A percentile compares a stretch with the other conserved stretches of the same genome.
These are phyloP conservation scores for Ibidorhyncha struthersii DNA, from an alignment of 2,113 vertebrate genomes.

Conservation along the genomic window DNA sequence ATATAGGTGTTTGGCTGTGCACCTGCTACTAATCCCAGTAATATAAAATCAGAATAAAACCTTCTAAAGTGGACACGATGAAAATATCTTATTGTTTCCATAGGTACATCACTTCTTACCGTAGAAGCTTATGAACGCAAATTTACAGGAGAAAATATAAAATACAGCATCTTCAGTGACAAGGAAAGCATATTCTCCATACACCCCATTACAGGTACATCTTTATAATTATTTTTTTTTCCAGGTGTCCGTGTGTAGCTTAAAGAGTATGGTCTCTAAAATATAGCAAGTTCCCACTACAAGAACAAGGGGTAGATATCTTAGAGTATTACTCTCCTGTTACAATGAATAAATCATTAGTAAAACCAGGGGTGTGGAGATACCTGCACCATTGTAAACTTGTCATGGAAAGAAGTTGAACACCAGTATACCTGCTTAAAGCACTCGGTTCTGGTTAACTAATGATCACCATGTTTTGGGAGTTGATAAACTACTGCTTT, in stretches of 20 bases:
- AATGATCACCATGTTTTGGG: not conserved
- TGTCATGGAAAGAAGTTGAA: not conserved
- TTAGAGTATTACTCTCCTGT: not conserved
- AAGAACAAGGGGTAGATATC: not conserved
- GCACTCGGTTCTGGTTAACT: not conserved
- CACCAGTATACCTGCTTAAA: not conserved
- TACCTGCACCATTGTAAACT: not conserved
- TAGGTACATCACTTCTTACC: slow-evolving; percentile 85
- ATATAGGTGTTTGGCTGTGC: not conserved
- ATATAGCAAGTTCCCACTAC: not conserved
- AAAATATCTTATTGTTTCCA: not conserved
- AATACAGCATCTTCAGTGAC: slow-evolving; percentile 83
- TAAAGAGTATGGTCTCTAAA: not conserved
- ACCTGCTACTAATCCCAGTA: not conserved
- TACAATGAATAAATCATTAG: not conserved
- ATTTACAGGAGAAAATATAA: slow-evolving; percentile 69
- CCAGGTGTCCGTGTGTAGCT: not conserved
- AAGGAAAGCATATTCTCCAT: slow-evolving; percentile 84
- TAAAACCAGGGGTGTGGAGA: not conserved
- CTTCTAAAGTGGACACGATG: not conserved
- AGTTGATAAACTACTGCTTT: not conserved
- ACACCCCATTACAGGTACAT: slow-evolving; percentile 81
- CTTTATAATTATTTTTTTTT: not conserved
- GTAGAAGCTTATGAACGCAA: slow-evolving; percentile 77
- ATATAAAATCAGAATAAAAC: not conserved